Evolutionary conservation across 2,888 invertebrate genomes (phyloP).

Genomic region (Corbicula japonica): DNA sequence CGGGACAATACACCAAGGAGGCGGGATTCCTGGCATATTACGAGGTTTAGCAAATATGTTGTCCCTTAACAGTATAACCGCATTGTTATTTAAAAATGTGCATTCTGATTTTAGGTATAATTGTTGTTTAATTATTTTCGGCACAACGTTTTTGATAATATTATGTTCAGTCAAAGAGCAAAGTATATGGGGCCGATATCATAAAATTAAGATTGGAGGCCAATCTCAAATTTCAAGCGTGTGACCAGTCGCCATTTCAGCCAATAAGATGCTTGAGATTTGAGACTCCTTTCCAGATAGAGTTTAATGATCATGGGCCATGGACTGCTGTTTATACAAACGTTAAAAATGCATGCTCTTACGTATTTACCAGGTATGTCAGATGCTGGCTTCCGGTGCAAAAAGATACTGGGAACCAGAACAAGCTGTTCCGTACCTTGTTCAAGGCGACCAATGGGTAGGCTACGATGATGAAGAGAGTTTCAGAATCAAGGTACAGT

Average conservation of each 20-base stretch:
- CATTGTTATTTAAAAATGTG: background rate
- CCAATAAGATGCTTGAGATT: too few species aligned
- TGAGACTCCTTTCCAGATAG: too few species aligned
- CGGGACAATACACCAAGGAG: conserved; percentile 72
- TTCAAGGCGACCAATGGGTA: conserved; percentile 63
- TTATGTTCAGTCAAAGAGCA: too few species aligned
- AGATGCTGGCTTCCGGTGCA: conserved; percentile 30
- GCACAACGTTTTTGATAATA: too few species aligned
- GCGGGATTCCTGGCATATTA: conserved; percentile 79
- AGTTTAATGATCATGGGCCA: too few species aligned
- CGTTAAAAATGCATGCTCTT: background rate
- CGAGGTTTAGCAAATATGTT: conserved; percentile 56
- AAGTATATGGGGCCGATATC: too few species aligned
- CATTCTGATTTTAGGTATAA: too few species aligned
- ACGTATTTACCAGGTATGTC: conserved; percentile 47
- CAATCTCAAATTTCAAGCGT: too few species aligned
- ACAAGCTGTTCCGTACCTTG: conserved; percentile 61
- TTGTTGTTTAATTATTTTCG: too few species aligned
- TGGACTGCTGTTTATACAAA: too few species aligned
- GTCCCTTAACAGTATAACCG: background rate
- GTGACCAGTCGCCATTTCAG: too few species aligned
- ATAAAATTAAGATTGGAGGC: too few species aligned
- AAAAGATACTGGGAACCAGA: conserved; percentile 53
- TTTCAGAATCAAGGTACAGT: conserved; percentile 60
- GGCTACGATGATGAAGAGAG: conserved; percentile 72